Evolutionary conservation across 2,888 invertebrate genomes (phyloP), one percentile per base, ranked within the genome.

Genomic region (Hymenopus coronatus): DNA sequence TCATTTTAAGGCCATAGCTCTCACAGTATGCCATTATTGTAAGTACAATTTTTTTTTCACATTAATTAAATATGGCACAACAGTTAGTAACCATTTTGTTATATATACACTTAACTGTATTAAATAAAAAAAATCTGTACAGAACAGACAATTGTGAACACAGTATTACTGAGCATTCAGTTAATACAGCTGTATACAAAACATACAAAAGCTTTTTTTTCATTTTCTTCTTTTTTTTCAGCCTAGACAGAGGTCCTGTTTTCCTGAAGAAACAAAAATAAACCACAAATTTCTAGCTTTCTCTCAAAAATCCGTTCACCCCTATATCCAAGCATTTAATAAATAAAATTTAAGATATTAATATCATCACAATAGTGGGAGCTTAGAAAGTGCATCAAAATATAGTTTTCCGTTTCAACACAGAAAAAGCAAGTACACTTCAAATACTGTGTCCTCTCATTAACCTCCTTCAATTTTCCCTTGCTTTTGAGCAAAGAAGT

Each of bases 41-140:
- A 85, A 85, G 70, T 85, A 85, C 70, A 85, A 70, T 46, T 46
- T 46, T 14, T 12, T 7, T 15, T 15, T n/a, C 7, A 85, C 28
- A 54, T n/a, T 40, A 28, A 46, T 85, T 54, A 85, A 54, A 85
- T 70, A 85, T 85, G 85, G 70, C 85, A 85, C 85, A 85, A n/a
- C 28, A 28, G 27, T 85, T 54, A 85, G 3, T 70, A 54, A 28
- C 70, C 28, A 85, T 25, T 85, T 27, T 20, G 15, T 28, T 27
- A 54, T 28, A 85, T 54, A 70, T 3, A 28, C 46, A 85, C 25
- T 15, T 46, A 20, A 85, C 27, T 54, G 25, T 40, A 54, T 54
- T 27, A 15, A 40, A 85, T 54, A 85, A 46, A 85, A 46, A 85
- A 20, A 70, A 27, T 54, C 46, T 70, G 70, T 46, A 28, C 46